Evolutionary conservation across 2,888 invertebrate genomes (phyloP).

Genomic region (Lasioglossum malachurum): DNA sequence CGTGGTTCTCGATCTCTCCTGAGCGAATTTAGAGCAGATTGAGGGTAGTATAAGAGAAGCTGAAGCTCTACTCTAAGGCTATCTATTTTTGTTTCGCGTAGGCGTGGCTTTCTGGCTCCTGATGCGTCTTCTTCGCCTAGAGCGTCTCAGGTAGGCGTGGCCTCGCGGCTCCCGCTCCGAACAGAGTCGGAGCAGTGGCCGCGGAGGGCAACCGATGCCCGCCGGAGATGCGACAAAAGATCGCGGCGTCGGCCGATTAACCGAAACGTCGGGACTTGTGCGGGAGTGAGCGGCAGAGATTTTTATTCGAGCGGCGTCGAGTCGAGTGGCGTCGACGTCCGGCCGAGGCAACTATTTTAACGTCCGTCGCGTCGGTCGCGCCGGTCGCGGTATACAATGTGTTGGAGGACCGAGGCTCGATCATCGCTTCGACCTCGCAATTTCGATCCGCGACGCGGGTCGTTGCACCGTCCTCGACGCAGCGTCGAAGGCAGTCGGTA

Average conservation of each 20-base stretch:
- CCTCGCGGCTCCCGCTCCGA: background rate
- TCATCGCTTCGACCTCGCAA: slow-evolving; percentile 72
- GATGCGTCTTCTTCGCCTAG: no score
- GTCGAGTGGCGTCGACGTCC: slow-evolving; percentile 61
- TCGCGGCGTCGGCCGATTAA: slow-evolving; percentile 43
- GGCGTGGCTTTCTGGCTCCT: no score
- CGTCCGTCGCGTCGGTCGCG: slow-evolving; percentile 53
- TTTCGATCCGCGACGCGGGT: slow-evolving; percentile 72
- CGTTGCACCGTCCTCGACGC: slow-evolving; percentile 70
- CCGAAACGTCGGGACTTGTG: slow-evolving; percentile 41
- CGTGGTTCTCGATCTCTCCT: background rate
- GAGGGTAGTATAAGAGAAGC: no score
- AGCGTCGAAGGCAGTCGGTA: slow-evolving; percentile 68
- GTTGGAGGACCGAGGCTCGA: slow-evolving; percentile 64
- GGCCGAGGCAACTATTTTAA: slow-evolving; percentile 62
- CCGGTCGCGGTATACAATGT: slow-evolving; percentile 53
- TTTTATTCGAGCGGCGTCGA: slow-evolving; percentile 57
- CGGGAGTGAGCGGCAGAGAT: slow-evolving; percentile 24
- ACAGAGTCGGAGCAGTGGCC: background rate
- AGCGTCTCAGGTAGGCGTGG: background rate
- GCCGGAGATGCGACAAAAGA: slow-evolving; percentile 32
- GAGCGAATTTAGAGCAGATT: no score
- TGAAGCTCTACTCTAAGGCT: no score
- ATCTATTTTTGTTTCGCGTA: no score
- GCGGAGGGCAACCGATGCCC: background rate